phyloP scores from a whole-genome alignment of 2,888 invertebrate species.

The Zygothrica quintamaculata region DNA sequence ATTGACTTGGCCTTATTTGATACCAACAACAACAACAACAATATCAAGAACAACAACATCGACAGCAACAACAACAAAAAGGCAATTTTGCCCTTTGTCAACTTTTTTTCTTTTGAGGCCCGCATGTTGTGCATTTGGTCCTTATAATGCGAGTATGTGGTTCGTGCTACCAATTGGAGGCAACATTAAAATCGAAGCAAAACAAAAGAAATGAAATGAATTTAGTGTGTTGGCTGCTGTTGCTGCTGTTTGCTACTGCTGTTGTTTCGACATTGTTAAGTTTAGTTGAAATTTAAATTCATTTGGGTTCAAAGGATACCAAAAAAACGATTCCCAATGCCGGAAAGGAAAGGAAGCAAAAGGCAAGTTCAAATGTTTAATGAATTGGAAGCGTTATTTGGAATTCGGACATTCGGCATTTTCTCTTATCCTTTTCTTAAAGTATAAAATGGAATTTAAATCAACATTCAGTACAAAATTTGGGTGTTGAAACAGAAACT shows the following conservation, averaged over 20 bases:
- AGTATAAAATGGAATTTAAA: conserved; percentile 30
- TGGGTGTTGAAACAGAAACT: background rate
- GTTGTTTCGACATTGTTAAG: conserved; percentile 42
- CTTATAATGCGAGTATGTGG: conserved; percentile 10
- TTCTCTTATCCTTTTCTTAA: conserved; percentile 18
- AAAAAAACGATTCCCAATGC: conserved; percentile 6
- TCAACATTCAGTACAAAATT: conserved; percentile 19
- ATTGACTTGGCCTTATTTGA: conserved; percentile 38
- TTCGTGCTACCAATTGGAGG: conserved; percentile 33
- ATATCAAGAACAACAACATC: conserved; percentile 11
- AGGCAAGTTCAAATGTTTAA: conserved; percentile 60
- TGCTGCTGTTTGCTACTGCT: no score
- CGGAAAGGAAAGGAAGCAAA: conserved; percentile 38
- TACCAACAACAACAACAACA: conserved; percentile 15
- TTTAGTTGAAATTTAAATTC: conserved; percentile 57
- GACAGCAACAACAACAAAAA: conserved; percentile 16
- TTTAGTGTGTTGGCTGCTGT: conserved; percentile 52
- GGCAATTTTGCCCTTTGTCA: conserved; percentile 65
- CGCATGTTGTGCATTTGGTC: conserved; percentile 28
- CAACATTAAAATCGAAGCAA: conserved; percentile 40
- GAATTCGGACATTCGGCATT: conserved; percentile 44
- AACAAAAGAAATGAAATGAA: conserved; percentile 28
- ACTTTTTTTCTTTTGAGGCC: conserved; percentile 25
- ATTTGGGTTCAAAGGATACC: conserved; percentile 55
- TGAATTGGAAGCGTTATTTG: conserved; percentile 63